These are phyloP conservation scores for Drosophila pallidifrons DNA, from an alignment of 1,140 invertebrate species.

Conservation along the genomic window DNA sequence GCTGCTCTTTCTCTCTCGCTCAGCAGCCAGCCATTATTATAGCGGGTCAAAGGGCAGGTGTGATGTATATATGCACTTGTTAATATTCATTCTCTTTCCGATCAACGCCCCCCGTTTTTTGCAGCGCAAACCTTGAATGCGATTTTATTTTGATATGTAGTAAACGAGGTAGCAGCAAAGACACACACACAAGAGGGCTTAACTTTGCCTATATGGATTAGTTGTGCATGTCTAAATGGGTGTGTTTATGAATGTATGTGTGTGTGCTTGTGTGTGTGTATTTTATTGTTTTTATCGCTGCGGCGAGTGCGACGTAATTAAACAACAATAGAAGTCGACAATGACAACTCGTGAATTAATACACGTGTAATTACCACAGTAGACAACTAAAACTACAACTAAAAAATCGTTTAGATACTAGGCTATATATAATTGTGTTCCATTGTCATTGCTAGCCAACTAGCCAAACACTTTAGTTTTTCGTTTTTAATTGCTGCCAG, in stretches of 20 bases:
- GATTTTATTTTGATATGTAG: neutral
- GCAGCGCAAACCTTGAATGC: conserved; percentile 25
- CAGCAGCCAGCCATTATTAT: too few species aligned
- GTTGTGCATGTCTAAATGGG: conserved; percentile 9
- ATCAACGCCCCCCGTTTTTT: conserved; percentile 22
- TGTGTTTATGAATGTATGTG: neutral
- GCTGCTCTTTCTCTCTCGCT: too few species aligned
- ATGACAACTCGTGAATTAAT: conserved; percentile 44
- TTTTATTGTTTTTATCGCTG: conserved; percentile 47
- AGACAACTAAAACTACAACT: conserved; percentile 22
- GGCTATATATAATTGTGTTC: conserved; percentile 58
- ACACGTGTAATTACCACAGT: conserved; percentile 46
- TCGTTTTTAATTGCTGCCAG: conserved; percentile 29
- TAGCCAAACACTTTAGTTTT: conserved; percentile 17
- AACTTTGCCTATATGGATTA: conserved; percentile 26
- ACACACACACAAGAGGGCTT: neutral
- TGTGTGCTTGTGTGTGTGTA: conserved; percentile 3
- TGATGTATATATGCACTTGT: conserved; percentile 6
- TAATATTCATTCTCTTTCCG: neutral
- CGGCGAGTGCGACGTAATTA: conserved; percentile 32
- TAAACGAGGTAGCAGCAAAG: neutral
- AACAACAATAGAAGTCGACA: conserved; percentile 49
- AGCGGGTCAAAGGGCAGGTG: conserved; percentile 25
- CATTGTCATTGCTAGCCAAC: conserved; percentile 56
- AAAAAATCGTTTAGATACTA: conserved; percentile 35